Evolutionary conservation across 2,113 vertebrate species (phyloP).

Genomic region (Lamprologus tigripictilis): DNA sequence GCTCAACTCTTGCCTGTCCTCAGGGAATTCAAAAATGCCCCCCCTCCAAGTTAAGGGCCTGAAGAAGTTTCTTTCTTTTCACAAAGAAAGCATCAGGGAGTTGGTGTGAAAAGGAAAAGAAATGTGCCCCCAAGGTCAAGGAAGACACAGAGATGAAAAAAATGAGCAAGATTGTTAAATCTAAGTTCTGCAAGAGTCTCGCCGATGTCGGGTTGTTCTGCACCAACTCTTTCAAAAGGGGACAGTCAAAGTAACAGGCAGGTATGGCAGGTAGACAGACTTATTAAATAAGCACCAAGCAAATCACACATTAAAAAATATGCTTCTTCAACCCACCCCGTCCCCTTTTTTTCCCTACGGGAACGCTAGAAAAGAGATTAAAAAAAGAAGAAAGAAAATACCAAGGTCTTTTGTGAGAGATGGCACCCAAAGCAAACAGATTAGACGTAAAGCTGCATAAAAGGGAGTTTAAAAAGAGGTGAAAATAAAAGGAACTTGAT

Average conservation of each 20-base stretch:
- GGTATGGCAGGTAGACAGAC: constrained; percentile 25
- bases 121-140: constrained; percentile 36
- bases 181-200: constrained; percentile 12
- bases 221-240: constrained; percentile 10
- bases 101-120: neutral
- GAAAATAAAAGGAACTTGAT: constrained; percentile 1
- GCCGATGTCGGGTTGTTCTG: neutral
- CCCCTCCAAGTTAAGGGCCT: neutral
- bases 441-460: neutral
- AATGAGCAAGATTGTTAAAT: constrained; percentile 11
- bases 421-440: constrained; percentile 18
- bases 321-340: neutral
- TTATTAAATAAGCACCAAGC: constrained; percentile 30
- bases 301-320: neutral
- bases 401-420: neutral
- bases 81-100: neutral
- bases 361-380: neutral
- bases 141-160: constrained; percentile 2
- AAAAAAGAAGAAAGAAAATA: constrained; percentile 1
- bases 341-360: neutral
- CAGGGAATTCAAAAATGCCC: constrained; percentile 9
- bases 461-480: neutral
- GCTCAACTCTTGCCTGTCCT: constrained; percentile 1
- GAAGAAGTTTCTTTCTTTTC: constrained; percentile 4
- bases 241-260: neutral